A percentile compares a stretch with the other conserved stretches of the same genome.
phyloP scores from a whole-genome alignment of 2,113 vertebrate genomes.

The Phaetusa simplex region DNA sequence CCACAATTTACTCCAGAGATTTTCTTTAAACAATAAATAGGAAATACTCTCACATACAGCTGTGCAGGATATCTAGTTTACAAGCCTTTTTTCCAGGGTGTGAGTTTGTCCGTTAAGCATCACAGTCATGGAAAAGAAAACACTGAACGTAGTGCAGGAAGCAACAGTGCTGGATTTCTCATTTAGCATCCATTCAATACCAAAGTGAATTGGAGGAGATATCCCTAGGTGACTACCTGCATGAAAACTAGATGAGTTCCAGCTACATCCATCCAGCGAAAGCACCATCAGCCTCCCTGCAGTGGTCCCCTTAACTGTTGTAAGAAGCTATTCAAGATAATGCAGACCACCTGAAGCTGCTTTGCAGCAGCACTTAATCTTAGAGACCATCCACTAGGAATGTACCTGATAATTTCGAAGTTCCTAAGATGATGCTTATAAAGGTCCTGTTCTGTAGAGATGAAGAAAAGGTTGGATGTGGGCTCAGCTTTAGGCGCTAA shows the following conservation, averaged over 20 bases:
- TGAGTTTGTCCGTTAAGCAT: background rate
- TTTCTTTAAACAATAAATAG: constrained; percentile 68
- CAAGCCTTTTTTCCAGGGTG: constrained; percentile 68
- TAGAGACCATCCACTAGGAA: background rate
- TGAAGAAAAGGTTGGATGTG: background rate
- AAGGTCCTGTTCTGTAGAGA: background rate
- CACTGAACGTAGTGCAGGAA: constrained; percentile 53
- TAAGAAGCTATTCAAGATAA: background rate
- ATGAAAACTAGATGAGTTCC: background rate
- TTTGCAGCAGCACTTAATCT: background rate
- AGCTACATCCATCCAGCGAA: background rate
- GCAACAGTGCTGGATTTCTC: constrained; percentile 37
- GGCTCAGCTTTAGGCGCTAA: background rate
- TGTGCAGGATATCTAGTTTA: constrained; percentile 73
- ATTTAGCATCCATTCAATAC: background rate
- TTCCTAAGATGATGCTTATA: background rate
- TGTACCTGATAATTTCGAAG: background rate
- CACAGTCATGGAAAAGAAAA: constrained; percentile 66
- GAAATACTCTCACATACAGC: constrained; percentile 67
- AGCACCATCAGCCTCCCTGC: background rate
- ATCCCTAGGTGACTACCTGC: background rate
- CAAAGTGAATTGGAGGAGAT: background rate
- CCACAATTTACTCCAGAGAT: constrained; percentile 63
- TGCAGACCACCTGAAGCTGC: background rate
- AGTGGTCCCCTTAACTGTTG: background rate